These are phyloP conservation scores for Sebastes jordani DNA, from an alignment of 2,797 vertebrate genomes.

Conservation along the genomic window DNA sequence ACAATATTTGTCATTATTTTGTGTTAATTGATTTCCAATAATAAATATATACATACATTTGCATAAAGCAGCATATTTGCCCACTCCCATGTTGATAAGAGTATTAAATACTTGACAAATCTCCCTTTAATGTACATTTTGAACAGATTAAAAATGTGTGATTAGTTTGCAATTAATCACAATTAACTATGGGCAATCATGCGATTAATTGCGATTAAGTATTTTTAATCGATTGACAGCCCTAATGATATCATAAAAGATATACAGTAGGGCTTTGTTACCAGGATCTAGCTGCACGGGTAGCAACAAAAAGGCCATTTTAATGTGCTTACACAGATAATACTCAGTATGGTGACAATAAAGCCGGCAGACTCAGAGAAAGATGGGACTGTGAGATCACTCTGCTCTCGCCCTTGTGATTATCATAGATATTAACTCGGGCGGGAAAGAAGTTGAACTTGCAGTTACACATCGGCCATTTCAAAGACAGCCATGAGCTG, in stretches of 20 bases:
- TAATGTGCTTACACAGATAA: slow-evolving; percentile 55
- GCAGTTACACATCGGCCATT: slow-evolving; percentile 38
- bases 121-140: not conserved
- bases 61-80: too few species aligned
- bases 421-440: slow-evolving; percentile 74
- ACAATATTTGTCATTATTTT: too few species aligned
- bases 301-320: slow-evolving; percentile 28
- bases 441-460: slow-evolving; percentile 48
- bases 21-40: too few species aligned
- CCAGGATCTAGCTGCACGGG: slow-evolving; percentile 21
- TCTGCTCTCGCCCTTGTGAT: slow-evolving; percentile 55
- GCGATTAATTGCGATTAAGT: not conserved
- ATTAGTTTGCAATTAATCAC: too few species aligned
- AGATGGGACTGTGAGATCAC: slow-evolving; percentile 48
- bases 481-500: slow-evolving; percentile 51
- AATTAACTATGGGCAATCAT: not conserved
- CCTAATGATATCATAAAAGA: not conserved
- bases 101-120: not conserved
- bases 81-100: not conserved
- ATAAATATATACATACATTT: too few species aligned
- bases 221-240: not conserved
- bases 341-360: slow-evolving; percentile 43
- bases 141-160: not conserved
- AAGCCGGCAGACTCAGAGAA: slow-evolving; percentile 39
- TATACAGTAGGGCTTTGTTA: not conserved